These are phyloP conservation scores for Ceriagrion tenellum DNA, from an alignment of 2,888 invertebrate species.

Conservation along the genomic window DNA sequence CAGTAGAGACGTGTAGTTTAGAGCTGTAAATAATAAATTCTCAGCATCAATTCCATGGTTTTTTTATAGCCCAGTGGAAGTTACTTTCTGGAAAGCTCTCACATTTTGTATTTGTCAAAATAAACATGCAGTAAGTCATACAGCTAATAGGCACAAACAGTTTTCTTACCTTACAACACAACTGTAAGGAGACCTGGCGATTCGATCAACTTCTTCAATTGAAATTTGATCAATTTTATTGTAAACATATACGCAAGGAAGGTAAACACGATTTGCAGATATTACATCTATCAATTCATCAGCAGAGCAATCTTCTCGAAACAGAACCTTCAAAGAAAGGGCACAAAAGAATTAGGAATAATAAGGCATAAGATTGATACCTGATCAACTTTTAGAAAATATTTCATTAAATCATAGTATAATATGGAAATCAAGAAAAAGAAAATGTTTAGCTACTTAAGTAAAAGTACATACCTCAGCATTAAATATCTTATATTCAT, in stretches of 20 bases:
- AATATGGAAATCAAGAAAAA: not conserved
- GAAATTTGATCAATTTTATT: conserved; percentile 99
- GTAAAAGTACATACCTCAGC: conserved; percentile 84
- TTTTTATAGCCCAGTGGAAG: no score
- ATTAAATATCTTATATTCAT: conserved; percentile 99
- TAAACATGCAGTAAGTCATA: no score
- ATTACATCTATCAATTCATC: conserved; percentile 99
- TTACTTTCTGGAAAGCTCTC: no score
- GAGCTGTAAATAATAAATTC: no score
- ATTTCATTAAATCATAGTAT: not conserved
- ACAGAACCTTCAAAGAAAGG: conserved; percentile 83
- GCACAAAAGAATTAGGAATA: not conserved
- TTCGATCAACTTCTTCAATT: conserved; percentile 97
- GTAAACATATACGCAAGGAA: conserved; percentile 98
- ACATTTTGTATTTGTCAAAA: no score
- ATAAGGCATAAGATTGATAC: not conserved
- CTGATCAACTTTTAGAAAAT: not conserved
- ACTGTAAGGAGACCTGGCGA: conserved; percentile 92
- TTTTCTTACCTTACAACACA: conserved; percentile 91
- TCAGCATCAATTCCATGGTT: no score
- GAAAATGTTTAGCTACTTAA: not conserved
- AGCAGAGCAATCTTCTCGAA: conserved; percentile 96
- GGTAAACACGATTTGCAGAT: conserved; percentile 95
- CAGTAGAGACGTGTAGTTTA: no score
- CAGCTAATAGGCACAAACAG: no score